Percentiles rank a stretch among this genome's conserved stretches.
These are phyloP conservation scores for Spilosoma lubricipeda DNA, from an alignment of 2,888 invertebrate genomes.

Conservation along the genomic window DNA sequence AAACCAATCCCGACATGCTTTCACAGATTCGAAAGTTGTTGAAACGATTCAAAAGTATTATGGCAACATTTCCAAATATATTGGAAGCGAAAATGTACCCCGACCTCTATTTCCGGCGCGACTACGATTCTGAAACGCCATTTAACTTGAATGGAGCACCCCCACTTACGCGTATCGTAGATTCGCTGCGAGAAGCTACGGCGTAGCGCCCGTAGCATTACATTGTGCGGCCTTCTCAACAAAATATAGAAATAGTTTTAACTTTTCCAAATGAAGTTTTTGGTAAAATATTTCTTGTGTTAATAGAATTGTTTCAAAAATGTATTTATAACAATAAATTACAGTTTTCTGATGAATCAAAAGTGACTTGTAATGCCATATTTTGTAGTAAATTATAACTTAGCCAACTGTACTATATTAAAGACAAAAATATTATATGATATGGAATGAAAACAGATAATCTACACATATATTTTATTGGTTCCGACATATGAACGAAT, in stretches of 20 bases:
- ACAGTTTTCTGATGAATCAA: neutral
- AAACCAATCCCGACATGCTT: neutral
- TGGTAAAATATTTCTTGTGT: neutral
- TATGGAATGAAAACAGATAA: neutral
- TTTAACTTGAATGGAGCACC: conserved; percentile 46
- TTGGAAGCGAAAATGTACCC: conserved; percentile 31
- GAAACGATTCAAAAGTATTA: conserved; percentile 4
- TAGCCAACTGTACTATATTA: neutral
- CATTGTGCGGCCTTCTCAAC: conserved; percentile 28
- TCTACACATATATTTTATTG: neutral
- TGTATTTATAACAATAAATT: neutral
- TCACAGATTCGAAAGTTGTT: conserved; percentile 2
- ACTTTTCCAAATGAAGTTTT: neutral
- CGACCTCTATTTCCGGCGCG: conserved; percentile 46
- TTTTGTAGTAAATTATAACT: neutral
- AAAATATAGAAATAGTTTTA: conserved; percentile 23
- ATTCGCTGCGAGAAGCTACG: conserved; percentile 25
- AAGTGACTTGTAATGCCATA: neutral
- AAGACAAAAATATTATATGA: neutral
- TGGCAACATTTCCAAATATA: conserved; percentile 27
- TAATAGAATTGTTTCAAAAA: neutral
- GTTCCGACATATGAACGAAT: neutral
- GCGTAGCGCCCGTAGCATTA: conserved; percentile 23
- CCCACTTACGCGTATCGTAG: conserved; percentile 43
- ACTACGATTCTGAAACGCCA: conserved; percentile 46